Evolutionary conservation across 2,888 invertebrate genomes (phyloP), one percentile per base, ranked within the genome.

Genomic region (Sphecodes monilicornis): DNA sequence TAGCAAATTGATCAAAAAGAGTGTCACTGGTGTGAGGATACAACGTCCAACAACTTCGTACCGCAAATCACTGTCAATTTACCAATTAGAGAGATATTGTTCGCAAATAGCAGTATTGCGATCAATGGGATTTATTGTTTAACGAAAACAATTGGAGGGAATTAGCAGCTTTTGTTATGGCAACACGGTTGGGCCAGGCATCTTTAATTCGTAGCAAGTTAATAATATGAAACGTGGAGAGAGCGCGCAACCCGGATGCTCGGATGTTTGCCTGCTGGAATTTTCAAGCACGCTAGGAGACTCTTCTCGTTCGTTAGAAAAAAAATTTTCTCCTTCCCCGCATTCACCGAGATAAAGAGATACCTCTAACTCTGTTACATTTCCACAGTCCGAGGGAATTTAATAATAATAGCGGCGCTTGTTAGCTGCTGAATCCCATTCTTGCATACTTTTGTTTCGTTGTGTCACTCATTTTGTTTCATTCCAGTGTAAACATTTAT

Each of bases 191-290:
- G 10, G 54, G 54, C 11, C 54, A n/a, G 54, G 54, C 54, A 54
- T 54, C 54, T 54, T 54, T 54, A 54, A 54, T 54, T 54, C 54
- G 54, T n/a, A 54, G 54, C 54, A 54, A 54, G 54, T 74, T 76
- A 85, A 82, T 85, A 85, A 72, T 72, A 86, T 66, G 80, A 72
- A 72, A 78, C 50, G 72, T 39, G 66, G 29, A 26, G 60, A 11
- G 29, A 16, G 5, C 29, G 13, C 29, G 60, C 60, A 29, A 60
- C 60, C 60, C 64, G 72, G 54, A 76, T 54, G 64, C 36, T 60
- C 54, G 57, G 36, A 13, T 29, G 46, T 77, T 78, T 60, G 60
- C 29, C 66, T 60, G 60, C 13, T n/a, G 29, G 41, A 50, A 60
- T 78, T 69, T 69, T 74, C 29, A 41, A 18, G 50, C 66, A 16